phyloP scores from a whole-genome alignment of 2,113 vertebrate species.

The Phrynosoma blainvillii region DNA sequence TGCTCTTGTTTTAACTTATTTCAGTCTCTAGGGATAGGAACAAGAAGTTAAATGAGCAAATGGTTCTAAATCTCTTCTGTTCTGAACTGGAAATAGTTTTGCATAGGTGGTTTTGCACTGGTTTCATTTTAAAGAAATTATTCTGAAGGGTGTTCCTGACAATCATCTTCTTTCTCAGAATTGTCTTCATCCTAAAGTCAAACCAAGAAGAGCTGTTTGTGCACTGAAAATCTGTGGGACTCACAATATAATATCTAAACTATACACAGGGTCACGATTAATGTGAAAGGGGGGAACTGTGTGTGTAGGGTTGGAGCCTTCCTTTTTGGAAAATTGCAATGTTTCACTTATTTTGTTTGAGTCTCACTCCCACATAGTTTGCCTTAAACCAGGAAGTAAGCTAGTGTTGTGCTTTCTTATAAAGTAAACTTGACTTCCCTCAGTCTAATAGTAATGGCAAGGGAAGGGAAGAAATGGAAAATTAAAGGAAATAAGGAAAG shows the following conservation, averaged over 20 bases:
- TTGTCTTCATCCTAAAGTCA: background rate
- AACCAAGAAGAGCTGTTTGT: background rate
- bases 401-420: slow-evolving; percentile 42
- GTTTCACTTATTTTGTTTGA: background rate
- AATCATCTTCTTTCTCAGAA: slow-evolving; percentile 8
- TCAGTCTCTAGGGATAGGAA: background rate
- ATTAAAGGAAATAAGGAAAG: slow-evolving; percentile 64
- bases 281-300: background rate
- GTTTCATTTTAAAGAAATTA: slow-evolving; percentile 9
- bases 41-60: background rate
- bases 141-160: slow-evolving; percentile 11
- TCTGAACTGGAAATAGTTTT: background rate
- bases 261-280: background rate
- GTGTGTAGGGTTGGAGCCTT: background rate
- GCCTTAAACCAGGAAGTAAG: background rate
- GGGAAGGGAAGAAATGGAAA: slow-evolving; percentile 57
- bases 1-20: background rate
- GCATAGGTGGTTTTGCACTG: background rate
- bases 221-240: background rate
- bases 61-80: background rate
- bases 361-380: background rate
- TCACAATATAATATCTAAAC: background rate
- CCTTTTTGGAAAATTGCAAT: background rate
- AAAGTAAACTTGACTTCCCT: slow-evolving; percentile 64
- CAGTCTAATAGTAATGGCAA: slow-evolving; percentile 36